Percentiles rank a stretch among this genome's conserved stretches.
Conservation (phyloP, 1,140 invertebrate genomes). For the Saccostrea glomerata region DNA sequence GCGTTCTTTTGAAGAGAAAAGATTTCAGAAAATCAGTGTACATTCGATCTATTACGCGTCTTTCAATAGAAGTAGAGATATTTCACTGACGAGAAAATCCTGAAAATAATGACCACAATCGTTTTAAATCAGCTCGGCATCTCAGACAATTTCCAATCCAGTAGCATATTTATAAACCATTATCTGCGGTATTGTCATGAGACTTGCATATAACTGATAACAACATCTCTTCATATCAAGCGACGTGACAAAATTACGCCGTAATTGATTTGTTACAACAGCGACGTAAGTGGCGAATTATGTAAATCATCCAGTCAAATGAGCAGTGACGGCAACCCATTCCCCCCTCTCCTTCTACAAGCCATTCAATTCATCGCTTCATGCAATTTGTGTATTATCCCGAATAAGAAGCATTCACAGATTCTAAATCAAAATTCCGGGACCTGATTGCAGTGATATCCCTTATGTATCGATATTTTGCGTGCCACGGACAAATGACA, state of each 20-base stretch:
- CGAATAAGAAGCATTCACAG: slow-evolving; percentile 10
- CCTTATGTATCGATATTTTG: slow-evolving; percentile 17
- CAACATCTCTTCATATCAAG: background rate
- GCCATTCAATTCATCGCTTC: slow-evolving; percentile 15
- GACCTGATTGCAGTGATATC: slow-evolving; percentile 20
- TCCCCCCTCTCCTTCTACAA: background rate
- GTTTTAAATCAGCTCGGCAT: background rate
- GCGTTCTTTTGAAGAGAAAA: no score
- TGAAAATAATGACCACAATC: background rate
- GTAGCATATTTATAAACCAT: slow-evolving; percentile 7
- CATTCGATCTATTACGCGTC: no score
- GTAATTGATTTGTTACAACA: slow-evolving; percentile 28
- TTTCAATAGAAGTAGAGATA: no score
- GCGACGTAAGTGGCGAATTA: slow-evolving; percentile 16
- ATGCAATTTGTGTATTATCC: slow-evolving; percentile 33
- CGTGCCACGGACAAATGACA: slow-evolving; percentile 14
- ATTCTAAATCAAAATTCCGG: slow-evolving; percentile 38
- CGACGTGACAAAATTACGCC: slow-evolving; percentile 18
- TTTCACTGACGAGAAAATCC: no score
- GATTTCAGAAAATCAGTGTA: no score
- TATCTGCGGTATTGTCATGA: slow-evolving; percentile 10
- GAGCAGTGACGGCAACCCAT: slow-evolving; percentile 10
- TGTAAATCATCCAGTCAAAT: slow-evolving; percentile 29
- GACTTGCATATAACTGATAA: background rate
- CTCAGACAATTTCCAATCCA: background rate